phyloP scores from a whole-genome alignment of 2,888 invertebrate genomes.

The Lasius fuliginosus region DNA sequence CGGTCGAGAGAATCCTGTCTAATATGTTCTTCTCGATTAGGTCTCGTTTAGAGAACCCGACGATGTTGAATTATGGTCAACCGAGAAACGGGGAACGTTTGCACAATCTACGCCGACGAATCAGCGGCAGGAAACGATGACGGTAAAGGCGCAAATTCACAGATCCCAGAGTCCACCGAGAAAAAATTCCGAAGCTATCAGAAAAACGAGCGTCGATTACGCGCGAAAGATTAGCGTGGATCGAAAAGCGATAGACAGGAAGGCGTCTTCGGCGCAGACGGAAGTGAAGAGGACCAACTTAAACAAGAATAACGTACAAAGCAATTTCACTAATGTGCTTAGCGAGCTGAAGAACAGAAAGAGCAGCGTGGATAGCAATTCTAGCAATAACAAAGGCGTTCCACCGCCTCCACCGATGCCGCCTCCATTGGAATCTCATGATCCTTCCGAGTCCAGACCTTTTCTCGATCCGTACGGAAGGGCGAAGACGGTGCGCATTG shows the following conservation, averaged over 20 bases:
- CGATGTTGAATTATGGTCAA: conserved; percentile 84
- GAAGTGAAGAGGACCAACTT: conserved; percentile 80
- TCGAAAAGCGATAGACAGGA: conserved; percentile 79
- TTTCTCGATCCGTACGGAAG: conserved; percentile 97
- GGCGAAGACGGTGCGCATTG: conserved; percentile 97
- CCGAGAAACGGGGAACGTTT: conserved; percentile 80
- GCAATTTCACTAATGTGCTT: conserved; percentile 87
- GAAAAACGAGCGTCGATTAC: conserved; percentile 82
- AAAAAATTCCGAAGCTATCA: conserved; percentile 77
- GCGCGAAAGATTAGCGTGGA: conserved; percentile 82
- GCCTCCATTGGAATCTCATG: conserved; percentile 93
- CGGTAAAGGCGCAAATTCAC: conserved; percentile 86
- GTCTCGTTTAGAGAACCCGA: conserved; percentile 85
- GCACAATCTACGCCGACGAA: conserved; percentile 74
- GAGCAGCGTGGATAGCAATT: conserved; percentile 85
- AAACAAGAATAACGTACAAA: conserved; percentile 84
- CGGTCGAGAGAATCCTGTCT: not conserved
- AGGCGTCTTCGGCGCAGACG: conserved; percentile 58
- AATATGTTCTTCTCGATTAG: conserved; percentile 63
- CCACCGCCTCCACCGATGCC: conserved; percentile 96
- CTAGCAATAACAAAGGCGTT: conserved; percentile 81
- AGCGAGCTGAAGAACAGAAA: conserved; percentile 87
- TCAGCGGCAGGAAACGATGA: conserved; percentile 82
- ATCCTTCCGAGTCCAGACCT: conserved; percentile 93
- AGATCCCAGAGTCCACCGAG: conserved; percentile 85